phyloP scores from a whole-genome alignment of 2,888 invertebrate species.

The Eupelmus urozonus region DNA sequence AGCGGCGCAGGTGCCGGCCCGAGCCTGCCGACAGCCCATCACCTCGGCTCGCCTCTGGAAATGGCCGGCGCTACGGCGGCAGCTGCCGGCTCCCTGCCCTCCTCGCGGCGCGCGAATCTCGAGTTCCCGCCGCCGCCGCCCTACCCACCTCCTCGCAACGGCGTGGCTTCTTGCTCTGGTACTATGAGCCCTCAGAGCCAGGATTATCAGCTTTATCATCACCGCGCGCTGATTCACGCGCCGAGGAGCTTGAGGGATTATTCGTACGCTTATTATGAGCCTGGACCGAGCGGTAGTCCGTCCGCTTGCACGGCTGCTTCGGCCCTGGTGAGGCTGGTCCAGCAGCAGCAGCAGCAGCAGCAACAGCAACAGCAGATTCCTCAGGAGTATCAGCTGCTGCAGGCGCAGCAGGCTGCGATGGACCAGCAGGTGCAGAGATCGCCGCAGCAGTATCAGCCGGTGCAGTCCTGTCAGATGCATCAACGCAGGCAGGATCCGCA shows the following conservation, averaged over 20 bases:
- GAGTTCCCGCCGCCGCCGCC: constrained; percentile 88
- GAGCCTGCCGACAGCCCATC: not conserved
- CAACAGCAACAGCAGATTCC: constrained; percentile 30
- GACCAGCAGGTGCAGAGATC: constrained; percentile 55
- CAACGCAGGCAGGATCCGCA: constrained; percentile 68
- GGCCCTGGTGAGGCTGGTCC: constrained; percentile 43
- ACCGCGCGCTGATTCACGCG: constrained; percentile 35
- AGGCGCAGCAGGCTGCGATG: constrained; percentile 53
- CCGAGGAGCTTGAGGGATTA: constrained; percentile 80
- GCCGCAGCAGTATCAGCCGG: constrained; percentile 17
- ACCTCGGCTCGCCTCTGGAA: not conserved
- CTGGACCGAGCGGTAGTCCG: constrained; percentile 36
- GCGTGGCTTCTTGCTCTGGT: constrained; percentile 57
- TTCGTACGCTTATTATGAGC: constrained; percentile 90
- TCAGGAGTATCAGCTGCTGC: constrained; percentile 39
- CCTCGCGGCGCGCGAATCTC: constrained; percentile 77
- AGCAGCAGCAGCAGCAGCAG: constrained; percentile 50
- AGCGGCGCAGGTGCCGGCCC: constrained; percentile 36
- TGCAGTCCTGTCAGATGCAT: constrained; percentile 19
- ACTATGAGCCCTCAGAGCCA: constrained; percentile 16
- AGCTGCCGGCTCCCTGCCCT: constrained; percentile 64
- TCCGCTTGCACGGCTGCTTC: constrained; percentile 14
- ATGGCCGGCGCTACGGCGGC: constrained; percentile 36
- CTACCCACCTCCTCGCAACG: constrained; percentile 81
- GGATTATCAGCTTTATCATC: constrained; percentile 63